Evolutionary conservation across 2,888 invertebrate genomes (phyloP).

Genomic region (Escarpia spicata): DNA sequence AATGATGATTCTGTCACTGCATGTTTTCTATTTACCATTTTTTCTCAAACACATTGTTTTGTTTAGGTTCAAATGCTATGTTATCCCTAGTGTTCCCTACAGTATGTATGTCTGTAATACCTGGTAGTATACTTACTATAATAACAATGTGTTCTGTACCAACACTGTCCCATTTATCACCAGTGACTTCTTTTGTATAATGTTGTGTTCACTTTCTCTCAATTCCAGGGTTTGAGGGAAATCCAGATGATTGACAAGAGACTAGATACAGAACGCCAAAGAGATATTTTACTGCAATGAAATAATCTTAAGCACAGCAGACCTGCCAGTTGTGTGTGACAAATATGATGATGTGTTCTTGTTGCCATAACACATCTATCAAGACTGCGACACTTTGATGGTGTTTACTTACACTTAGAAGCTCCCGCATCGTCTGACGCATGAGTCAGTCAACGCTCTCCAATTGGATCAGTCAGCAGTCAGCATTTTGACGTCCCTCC

Average conservation of each 20-base stretch:
- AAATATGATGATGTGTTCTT: background rate
- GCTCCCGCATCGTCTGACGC: no score
- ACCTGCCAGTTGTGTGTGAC: background rate
- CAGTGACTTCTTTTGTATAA: background rate
- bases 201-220: background rate
- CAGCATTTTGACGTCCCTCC: no score
- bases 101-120: no score
- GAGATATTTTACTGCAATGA: slow-evolving; percentile 22
- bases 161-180: background rate
- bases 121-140: background rate
- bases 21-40: slow-evolving; percentile 14
- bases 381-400: background rate
- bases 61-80: background rate
- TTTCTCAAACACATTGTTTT: background rate
- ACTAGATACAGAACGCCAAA: background rate
- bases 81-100: background rate
- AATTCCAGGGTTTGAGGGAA: slow-evolving; percentile 30
- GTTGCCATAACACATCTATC: background rate
- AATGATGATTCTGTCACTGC: background rate
- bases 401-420: no score
- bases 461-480: no score
- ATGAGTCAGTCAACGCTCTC: no score
- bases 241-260: slow-evolving; percentile 24
- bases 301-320: background rate
- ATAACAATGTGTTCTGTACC: background rate